These are phyloP conservation scores for Isichthys henryi DNA, from an alignment of 2,113 vertebrate genomes.

Conservation along the genomic window DNA sequence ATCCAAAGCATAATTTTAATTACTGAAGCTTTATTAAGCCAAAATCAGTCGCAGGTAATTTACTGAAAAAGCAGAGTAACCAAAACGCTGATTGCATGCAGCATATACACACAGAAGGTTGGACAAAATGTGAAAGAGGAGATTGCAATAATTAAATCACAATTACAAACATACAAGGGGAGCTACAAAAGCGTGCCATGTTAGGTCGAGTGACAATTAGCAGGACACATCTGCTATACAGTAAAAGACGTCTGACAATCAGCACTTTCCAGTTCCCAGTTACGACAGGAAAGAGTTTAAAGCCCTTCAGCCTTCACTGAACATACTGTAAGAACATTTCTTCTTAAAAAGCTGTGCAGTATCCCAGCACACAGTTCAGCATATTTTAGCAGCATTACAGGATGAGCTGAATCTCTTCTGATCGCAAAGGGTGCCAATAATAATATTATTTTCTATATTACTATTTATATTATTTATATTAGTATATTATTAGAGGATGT, in stretches of 20 bases:
- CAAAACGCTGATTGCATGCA: not conserved
- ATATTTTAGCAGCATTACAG: not conserved
- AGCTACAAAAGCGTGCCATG: not conserved
- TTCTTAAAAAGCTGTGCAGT: not conserved
- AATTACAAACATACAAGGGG: not conserved
- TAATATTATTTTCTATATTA: too few relatives aligned
- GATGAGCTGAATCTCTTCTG: not conserved
- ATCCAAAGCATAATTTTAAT: not conserved
- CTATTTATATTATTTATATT: not conserved
- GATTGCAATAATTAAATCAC: not conserved
- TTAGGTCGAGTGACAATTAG: not conserved
- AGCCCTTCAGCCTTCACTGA: not conserved
- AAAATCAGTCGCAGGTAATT: not conserved
- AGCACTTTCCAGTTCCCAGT: not conserved
- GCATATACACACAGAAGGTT: not conserved
- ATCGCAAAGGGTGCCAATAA: not conserved
- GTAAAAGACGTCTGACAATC: not conserved
- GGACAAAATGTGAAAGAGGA: not conserved
- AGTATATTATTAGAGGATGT: not conserved
- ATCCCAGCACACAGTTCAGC: not conserved
- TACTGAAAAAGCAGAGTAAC: not conserved
- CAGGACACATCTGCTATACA: not conserved
- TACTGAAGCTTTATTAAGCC: not conserved
- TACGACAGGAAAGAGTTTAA: not conserved
- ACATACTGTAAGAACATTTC: not conserved